Percentiles rank a stretch among this genome's conserved stretches.
phyloP scores from a whole-genome alignment of 2,797 vertebrate species.

The Acanthurus lineatus region DNA sequence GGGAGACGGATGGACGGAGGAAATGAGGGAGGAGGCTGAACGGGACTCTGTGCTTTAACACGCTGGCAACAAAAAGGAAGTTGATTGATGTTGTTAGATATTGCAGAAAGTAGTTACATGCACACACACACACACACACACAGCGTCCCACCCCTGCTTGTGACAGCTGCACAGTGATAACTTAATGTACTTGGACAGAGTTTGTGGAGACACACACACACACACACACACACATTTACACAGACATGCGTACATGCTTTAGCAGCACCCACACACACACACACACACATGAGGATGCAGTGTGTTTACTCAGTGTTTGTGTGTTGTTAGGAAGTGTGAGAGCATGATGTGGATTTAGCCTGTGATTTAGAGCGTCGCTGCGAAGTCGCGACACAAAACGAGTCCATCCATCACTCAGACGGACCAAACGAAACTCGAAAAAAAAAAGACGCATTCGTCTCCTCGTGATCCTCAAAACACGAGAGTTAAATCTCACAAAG shows the following conservation, averaged over 20 bases:
- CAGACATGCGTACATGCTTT: no score
- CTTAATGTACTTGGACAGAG: conserved; percentile 53
- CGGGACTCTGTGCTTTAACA: conserved; percentile 24
- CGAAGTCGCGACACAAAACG: conserved; percentile 45
- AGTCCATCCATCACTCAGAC: conserved; percentile 19
- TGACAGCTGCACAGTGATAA: conserved; percentile 57
- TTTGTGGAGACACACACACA: conserved; percentile 27
- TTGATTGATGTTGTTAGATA: conserved; percentile 67
- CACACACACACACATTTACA: conserved; percentile 7
- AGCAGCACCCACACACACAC: background rate
- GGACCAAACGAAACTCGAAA: no score
- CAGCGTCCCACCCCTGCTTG: conserved; percentile 34
- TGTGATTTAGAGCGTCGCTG: conserved; percentile 33
- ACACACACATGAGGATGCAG: no score
- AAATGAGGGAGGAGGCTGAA: conserved; percentile 34
- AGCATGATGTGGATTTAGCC: conserved; percentile 57
- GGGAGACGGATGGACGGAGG: conserved; percentile 22
- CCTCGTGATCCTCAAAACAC: no score
- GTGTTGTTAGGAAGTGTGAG: conserved; percentile 57
- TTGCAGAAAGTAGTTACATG: conserved; percentile 36
- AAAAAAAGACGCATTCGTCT: no score
- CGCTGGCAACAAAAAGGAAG: conserved; percentile 47
- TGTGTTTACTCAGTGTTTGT: no score
- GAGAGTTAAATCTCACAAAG: no score
- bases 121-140: conserved; percentile 21